Evolutionary conservation across 2,888 invertebrate genomes (phyloP), one percentile per base, ranked within the genome.

Genomic region (Norana najaformis): DNA sequence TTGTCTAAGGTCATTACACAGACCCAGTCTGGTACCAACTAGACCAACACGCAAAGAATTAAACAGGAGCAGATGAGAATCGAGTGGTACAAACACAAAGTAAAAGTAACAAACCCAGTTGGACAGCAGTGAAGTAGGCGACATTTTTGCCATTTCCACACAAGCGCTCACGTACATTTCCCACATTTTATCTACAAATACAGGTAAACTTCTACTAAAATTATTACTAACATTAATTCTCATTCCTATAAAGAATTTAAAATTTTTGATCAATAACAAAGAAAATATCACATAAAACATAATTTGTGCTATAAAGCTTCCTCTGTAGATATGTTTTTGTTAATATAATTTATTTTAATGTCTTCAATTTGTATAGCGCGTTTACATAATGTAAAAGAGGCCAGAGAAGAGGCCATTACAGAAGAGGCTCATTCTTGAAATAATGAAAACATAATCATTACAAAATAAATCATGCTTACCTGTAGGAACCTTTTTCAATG

Each of bases 401-500:
- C 0, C 47, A 47, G 23, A 47, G 47, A 13, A 47, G 18, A 47
- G 47, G 47, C 18, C 18, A 47, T 47, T 16, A 14, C 30, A 23
- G 30, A n/a, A 69, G n/a, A n/a, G n/a, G n/a, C n/a, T n/a, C n/a
- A n/a, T n/a, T n/a, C 69, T 1, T 8, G n/a, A 4, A 69, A n/a
- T 69, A 8, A n/a, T 6, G n/a, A 69, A 69, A 69, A n/a, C 11
- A 41, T 41, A 69, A 6, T 0, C 1, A n/a, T n/a, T n/a, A n/a
- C 30, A 69, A 69, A 83, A 36, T 83, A 36, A 83, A 39, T 4
- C 5, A 20, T 34, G 30, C 39, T n/a, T 18, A 89, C 89, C 89
- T 37, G 89, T 83, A 83, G 82, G 35, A 23, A 39, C 39, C 30
- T 69, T 89, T 89, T 83, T 83, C 39, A 89, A 35, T 38, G 82